Conservation (phyloP, 1,140 invertebrate species). For the Hypsibius dujardini region DNA sequence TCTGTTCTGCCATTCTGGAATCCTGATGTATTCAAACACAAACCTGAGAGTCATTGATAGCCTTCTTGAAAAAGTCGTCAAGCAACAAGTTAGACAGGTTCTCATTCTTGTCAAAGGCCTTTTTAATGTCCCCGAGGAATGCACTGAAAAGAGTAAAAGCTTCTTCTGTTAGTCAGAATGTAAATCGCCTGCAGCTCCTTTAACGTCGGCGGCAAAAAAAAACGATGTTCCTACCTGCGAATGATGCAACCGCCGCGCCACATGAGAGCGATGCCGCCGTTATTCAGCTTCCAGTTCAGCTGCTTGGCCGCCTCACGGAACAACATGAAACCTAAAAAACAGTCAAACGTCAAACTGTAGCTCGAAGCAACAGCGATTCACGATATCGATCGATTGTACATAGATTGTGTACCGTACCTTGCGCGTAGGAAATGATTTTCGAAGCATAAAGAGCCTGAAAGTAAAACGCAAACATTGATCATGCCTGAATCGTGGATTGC, state of each 20-base stretch:
- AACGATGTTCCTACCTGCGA: constrained; percentile 45
- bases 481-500: too few species aligned
- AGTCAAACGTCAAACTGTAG: too few species aligned
- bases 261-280: constrained; percentile 95
- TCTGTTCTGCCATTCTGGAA: constrained; percentile 16
- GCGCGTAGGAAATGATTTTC: constrained; percentile 96
- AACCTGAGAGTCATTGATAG: constrained; percentile 56
- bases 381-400: too few species aligned
- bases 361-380: too few species aligned
- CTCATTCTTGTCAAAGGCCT: constrained; percentile 80
- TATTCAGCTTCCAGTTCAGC: constrained; percentile 86
- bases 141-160: constrained; percentile 41
- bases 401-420: constrained; percentile 38
- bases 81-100: constrained; percentile 71
- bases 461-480: constrained; percentile 3
- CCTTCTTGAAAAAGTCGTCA: constrained; percentile 79
- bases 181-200: background rate
- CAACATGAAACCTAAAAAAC: constrained; percentile 64
- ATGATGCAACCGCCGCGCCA: constrained; percentile 99
- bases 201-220: background rate
- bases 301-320: constrained; percentile 76
- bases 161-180: background rate
- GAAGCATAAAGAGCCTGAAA: constrained; percentile 78
- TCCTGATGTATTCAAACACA: constrained; percentile 30
- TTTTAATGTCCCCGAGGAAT: constrained; percentile 91